Evolutionary conservation across 2,888 invertebrate genomes (phyloP), one percentile per base, ranked within the genome.

Genomic region (Lymantria monacha): DNA sequence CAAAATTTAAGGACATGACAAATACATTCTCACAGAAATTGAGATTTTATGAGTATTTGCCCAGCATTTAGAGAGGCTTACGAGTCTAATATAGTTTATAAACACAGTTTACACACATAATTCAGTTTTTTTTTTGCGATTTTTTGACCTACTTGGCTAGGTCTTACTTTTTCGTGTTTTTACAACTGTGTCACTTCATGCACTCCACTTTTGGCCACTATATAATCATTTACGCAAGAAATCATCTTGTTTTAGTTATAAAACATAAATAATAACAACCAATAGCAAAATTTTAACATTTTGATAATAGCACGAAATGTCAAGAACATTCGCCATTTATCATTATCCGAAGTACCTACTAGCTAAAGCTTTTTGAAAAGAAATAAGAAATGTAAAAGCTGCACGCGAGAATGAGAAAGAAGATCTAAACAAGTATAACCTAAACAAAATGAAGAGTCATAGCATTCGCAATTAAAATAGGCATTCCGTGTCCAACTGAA

Each of bases 271-370:
- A 73, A 63, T 67, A 63, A 57, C 69, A 72, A 55, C 46, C 57
- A 63, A 69, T 72, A 70, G 54, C 61, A 66, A 58, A 74, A 69
- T 73, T 41, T 79, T 73, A 70, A 61, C 73, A 76, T 78, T 79
- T 78, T 76, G 69, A 66, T 74, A 63, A 69, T 73, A 71, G 67
- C 73, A 66, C 65, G 70, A 85, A 87, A 87, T 75, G 87, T 85
- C 88, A 87, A 83, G 73, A 70, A 54, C 57, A 67, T 72, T 76
- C 83, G 88, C 89, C 89, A 88, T 88, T 82, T 74, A 74, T 79
- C 74, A 79, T 75, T 66, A 71, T 78, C 57, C 51, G 47, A 52
- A 57, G 48, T 76, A 68, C 65, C 15, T 42, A 30, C n/a, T 7
- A 30, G 9, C 30, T 63, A 61, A 60, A 72, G 67, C 61, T 64